Conservation (phyloP, 2,113 vertebrate genomes). For the Lepus europaeus region DNA sequence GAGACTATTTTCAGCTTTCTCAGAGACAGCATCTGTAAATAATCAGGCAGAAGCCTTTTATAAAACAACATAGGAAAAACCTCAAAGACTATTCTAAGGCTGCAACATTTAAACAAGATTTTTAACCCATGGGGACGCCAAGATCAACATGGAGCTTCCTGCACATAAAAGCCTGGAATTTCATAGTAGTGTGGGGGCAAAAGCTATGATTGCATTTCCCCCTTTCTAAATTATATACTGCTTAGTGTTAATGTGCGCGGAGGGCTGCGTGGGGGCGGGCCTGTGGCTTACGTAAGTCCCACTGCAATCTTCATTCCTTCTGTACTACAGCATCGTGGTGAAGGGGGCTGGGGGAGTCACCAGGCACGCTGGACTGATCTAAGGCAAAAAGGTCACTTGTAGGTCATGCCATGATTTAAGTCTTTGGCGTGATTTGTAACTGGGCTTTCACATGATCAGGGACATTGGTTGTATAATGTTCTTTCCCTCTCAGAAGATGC, state of each 20-base stretch:
- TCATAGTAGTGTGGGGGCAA: constrained; percentile 91
- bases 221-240: constrained; percentile 86
- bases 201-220: constrained; percentile 92
- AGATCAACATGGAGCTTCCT: constrained; percentile 96
- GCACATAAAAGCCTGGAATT: constrained; percentile 93
- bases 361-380: constrained; percentile 5
- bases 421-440: constrained; percentile 57
- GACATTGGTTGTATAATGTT: constrained; percentile 48
- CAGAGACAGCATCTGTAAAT: constrained; percentile 92
- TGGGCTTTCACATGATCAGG: constrained; percentile 54
- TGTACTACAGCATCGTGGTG: neutral
- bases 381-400: constrained; percentile 60
- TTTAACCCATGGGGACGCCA: constrained; percentile 89
- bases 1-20: constrained; percentile 90
- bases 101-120: constrained; percentile 93
- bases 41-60: constrained; percentile 92
- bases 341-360: neutral
- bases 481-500: constrained; percentile 58
- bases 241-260: constrained; percentile 84
- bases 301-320: neutral
- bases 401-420: constrained; percentile 67
- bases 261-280: constrained; percentile 82
- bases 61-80: constrained; percentile 92
- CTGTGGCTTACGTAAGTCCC: constrained; percentile 80
- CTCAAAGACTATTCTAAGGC: constrained; percentile 91